Conservation (phyloP, 30 jellyfish, hydroid and myxozoan species). For the Aurelia coerulea region DNA sequence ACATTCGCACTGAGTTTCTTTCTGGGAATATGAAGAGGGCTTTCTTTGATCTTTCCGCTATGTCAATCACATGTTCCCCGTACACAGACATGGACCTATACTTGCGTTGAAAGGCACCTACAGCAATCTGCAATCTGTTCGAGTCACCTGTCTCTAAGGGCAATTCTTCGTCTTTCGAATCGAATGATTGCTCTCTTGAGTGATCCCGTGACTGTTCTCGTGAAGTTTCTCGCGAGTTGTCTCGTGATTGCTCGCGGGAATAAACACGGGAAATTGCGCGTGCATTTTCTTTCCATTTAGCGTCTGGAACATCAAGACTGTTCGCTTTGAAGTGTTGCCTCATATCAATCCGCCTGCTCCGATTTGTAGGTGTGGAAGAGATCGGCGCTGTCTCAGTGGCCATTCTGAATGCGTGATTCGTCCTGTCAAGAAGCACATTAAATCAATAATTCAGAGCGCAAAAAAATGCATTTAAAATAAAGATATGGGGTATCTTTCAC, state of each 20-base stretch:
- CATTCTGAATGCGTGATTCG: too few relatives aligned
- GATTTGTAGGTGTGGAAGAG: too few relatives aligned
- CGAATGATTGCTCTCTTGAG: slow-evolving; percentile 31
- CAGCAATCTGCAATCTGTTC: slow-evolving; percentile 69
- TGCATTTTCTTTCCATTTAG: too few relatives aligned
- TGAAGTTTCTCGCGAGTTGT: slow-evolving; percentile 11
- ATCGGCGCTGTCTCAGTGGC: too few relatives aligned
- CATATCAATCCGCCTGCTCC: too few relatives aligned
- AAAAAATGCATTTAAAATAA: too few relatives aligned
- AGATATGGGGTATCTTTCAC: too few relatives aligned
- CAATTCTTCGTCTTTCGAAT: slow-evolving; percentile 56
- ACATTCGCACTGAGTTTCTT: slow-evolving; percentile 62
- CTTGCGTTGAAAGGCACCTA: slow-evolving; percentile 73
- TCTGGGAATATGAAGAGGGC: slow-evolving; percentile 75
- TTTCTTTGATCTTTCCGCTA: slow-evolving; percentile 78
- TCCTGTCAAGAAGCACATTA: too few relatives aligned
- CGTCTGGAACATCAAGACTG: slow-evolving; percentile 1
- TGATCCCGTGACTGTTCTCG: slow-evolving; percentile 33
- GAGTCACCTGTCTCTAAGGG: slow-evolving; percentile 51
- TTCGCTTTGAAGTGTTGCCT: background rate
- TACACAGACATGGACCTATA: slow-evolving; percentile 79
- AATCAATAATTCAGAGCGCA: too few relatives aligned
- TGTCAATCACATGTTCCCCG: slow-evolving; percentile 83
- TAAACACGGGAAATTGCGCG: slow-evolving; percentile 9
- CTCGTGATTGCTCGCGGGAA: slow-evolving; percentile 12